Base-by-base conservation (phyloP, 2,888 invertebrate genomes). In the Glomeris marginata region DNA sequence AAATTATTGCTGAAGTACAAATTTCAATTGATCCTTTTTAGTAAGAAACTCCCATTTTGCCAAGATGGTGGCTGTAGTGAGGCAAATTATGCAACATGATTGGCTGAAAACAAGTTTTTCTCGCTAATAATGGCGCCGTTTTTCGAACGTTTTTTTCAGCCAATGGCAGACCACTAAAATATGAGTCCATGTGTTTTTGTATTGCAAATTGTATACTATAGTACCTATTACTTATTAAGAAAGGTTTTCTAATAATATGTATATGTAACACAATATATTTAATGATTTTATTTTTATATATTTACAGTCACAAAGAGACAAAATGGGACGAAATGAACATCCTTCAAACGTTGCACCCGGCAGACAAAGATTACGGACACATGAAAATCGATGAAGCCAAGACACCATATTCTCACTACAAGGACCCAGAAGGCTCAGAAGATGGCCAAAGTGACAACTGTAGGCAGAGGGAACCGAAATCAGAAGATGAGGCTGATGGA, bases 291-390 rank as follows among this genome's bases (percentile, higher is more conserved):
- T 35, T 35, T 13, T 35, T 35, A 11, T 35, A 11, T 38, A 16
- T 15, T 18, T 45, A 8, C 33, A 15, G 20, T 15, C 35, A 33
- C 44, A 34, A 49, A 49, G 60, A 76, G 59, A 76, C 88, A 63
- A 84, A 90, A 74, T 92, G 88, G 74, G 98, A 98, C 69, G 98
- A 98, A 73, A 87, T 94, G 80, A 98, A 98, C 71, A 97, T 98
- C 58, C 76, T 97, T 60, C 94, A 92, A 58, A 98, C 98, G 1
- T 80, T 92, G 63, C 98, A 98, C 73, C 98, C 98, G 40, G 76
- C 85, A 20, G 91, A 91, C 67, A 99, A 98, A 72, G 97, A 97
- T 70, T 98, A 99, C 69, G 98, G 98, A 8, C 92, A 92, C 64
- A 97, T 97, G 94, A 98, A 97, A 71, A 81, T 85, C 56, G 87